Percentiles rank a stretch among this genome's conserved stretches.
Conservation (phyloP, 2,113 vertebrate genomes). For the Protobothrops flavoviridis region DNA sequence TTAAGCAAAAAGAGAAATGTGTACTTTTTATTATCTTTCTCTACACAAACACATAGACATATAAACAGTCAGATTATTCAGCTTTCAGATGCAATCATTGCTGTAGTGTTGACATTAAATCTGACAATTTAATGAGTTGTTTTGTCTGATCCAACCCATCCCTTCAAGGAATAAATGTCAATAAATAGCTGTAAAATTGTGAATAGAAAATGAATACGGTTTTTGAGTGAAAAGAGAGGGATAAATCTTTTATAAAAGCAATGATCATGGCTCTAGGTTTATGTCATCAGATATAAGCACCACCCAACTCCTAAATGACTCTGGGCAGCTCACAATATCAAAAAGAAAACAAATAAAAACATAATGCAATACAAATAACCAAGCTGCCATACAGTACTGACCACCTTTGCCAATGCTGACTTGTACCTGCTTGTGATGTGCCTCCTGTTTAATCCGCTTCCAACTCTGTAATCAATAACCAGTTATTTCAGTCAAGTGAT, state of each 20-base stretch:
- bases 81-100: conserved; percentile 13
- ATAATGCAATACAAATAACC: background rate
- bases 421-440: background rate
- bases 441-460: background rate
- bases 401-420: background rate
- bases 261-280: background rate
- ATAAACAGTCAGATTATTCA: background rate
- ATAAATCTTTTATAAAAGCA: background rate
- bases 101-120: background rate
- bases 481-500: background rate
- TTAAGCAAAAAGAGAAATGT: conserved; percentile 9
- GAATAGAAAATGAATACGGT: background rate
- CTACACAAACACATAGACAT: background rate
- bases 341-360: background rate
- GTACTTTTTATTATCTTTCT: conserved; percentile 6
- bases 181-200: conserved; percentile 11
- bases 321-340: background rate
- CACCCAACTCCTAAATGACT: background rate
- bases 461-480: background rate
- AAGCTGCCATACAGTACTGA: background rate
- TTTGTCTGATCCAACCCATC: background rate
- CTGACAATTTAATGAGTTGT: background rate
- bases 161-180: background rate
- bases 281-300: background rate
- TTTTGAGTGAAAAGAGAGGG: background rate